Percentiles rank a stretch among this genome's conserved stretches.
Conservation (phyloP, 2,888 invertebrate genomes). For the Drosophila austrosaltans region DNA sequence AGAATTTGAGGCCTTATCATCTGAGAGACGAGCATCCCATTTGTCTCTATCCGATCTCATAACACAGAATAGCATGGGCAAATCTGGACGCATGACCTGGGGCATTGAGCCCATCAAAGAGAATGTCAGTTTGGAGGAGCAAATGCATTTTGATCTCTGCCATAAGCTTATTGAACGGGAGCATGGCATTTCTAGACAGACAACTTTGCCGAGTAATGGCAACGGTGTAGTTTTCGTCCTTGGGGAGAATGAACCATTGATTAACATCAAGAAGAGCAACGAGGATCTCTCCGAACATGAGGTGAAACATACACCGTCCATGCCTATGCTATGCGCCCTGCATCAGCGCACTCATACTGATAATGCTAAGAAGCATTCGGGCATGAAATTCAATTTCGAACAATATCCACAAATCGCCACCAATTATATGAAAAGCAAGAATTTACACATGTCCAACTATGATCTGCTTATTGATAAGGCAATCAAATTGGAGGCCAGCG, state of each 20-base stretch:
- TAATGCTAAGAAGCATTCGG: constrained; percentile 84
- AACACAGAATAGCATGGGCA: constrained; percentile 83
- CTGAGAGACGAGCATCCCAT: constrained; percentile 66
- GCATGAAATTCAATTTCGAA: constrained; percentile 89
- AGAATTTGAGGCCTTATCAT: constrained; percentile 49
- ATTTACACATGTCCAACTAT: constrained; percentile 85
- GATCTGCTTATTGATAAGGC: constrained; percentile 81
- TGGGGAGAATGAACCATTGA: constrained; percentile 88
- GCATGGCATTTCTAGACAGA: constrained; percentile 64
- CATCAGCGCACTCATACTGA: constrained; percentile 77
- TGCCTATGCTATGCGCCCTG: constrained; percentile 68
- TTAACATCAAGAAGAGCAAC: constrained; percentile 86
- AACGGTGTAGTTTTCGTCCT: constrained; percentile 87
- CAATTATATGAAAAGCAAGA: constrained; percentile 90
- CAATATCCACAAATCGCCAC: constrained; percentile 90
- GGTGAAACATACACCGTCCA: constrained; percentile 35
- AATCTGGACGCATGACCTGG: constrained; percentile 82
- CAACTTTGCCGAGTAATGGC: constrained; percentile 58
- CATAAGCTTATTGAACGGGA: constrained; percentile 76
- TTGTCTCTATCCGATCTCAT: constrained; percentile 82
- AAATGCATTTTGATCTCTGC: constrained; percentile 78
- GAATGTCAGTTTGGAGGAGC: constrained; percentile 80
- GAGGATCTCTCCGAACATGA: constrained; percentile 79
- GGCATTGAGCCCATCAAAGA: constrained; percentile 83
- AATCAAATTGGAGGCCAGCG: constrained; percentile 77